Percentiles rank a stretch among this genome's conserved stretches.
These are phyloP conservation scores for Galagoides demidoff DNA, from an alignment of 2,797 vertebrate species.

Conservation along the genomic window DNA sequence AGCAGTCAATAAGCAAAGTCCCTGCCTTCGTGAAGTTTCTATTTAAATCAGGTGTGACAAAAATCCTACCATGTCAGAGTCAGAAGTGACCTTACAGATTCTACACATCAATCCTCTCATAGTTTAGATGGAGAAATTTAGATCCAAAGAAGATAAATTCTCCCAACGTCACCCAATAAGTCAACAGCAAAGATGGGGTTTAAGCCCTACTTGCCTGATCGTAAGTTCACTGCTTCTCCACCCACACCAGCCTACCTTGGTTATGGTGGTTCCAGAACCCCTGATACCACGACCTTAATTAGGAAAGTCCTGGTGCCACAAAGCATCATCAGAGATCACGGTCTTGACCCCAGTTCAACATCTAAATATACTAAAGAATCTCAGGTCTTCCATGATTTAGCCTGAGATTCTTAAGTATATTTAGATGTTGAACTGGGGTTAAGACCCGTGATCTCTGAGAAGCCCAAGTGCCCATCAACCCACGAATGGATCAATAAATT, in stretches of 20 bases:
- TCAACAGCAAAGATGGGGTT: not conserved
- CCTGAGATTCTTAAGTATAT: too few species aligned
- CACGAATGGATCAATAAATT: too few species aligned
- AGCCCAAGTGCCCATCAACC: too few species aligned
- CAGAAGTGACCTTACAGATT: constrained; percentile 2
- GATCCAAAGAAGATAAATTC: not conserved
- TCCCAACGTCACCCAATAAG: not conserved
- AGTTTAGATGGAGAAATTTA: constrained; percentile 35
- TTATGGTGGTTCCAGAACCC: not conserved
- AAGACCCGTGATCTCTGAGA: too few species aligned
- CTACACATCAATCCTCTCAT: not conserved
- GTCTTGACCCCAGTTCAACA: not conserved
- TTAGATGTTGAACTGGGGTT: too few species aligned
- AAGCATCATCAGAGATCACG: not conserved
- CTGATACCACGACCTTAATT: not conserved
- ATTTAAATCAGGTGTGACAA: constrained; percentile 7
- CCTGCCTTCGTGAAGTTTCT: not conserved
- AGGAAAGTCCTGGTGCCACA: not conserved
- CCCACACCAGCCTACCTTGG: not conserved
- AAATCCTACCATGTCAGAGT: not conserved
- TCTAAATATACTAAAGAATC: not conserved
- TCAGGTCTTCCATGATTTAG: too few species aligned
- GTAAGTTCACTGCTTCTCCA: not conserved
- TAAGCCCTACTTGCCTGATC: not conserved
- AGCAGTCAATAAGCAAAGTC: not conserved